Evolutionary conservation across 2,888 invertebrate genomes (phyloP), one percentile per base, ranked within the genome.

Genomic region (Microplitis deprimator): DNA sequence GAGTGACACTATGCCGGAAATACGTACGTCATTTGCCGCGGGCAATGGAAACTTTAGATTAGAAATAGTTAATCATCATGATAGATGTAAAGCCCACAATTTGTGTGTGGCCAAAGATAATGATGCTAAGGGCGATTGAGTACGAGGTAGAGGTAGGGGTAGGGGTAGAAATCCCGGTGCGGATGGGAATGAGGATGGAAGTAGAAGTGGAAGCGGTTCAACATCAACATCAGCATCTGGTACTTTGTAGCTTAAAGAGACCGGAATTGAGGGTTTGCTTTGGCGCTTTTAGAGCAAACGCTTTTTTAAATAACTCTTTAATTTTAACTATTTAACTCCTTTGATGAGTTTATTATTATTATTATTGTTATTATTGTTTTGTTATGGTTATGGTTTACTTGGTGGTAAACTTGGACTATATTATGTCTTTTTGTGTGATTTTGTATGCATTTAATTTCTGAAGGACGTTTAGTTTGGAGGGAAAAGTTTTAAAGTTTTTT

Each of bases 11-110:
- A 91, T 94, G 82, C 93, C 94, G 13, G 93, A 94, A 79, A 94
- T 94, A 84, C 92, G 94, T 77, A 95, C 95, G n/a, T 94, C 94
- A 0, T 95, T 95, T 84, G 94, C 94, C n/a, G 93, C 94, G 84
- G 95, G 95, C 77, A 95, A 94, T 85, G 92, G 93, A 68, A 95
- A 95, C 89, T 95, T 95, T 90, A 92, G 95, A 73, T 91, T 95
- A 79, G 95, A 95, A 90, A 95, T 95, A 84, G 93, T 95, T 68
- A 95, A 95, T 88, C 95, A 95, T 89, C 95, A 95, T 86, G 94
- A 95, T 87, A 95, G 94, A 87, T 94, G 94, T 88, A 95, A 95
- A 89, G 94, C 94, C 50, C 95, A 95, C 88, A 92, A 93, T 83
- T 89, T 94, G 84, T 95, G 95, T 87, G 90, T 91, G 75, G 90